Percentiles rank a stretch among this genome's conserved stretches.
Evolutionary conservation across 1,140 invertebrate genomes (phyloP).

Genomic region (Helicoverpa zea): DNA sequence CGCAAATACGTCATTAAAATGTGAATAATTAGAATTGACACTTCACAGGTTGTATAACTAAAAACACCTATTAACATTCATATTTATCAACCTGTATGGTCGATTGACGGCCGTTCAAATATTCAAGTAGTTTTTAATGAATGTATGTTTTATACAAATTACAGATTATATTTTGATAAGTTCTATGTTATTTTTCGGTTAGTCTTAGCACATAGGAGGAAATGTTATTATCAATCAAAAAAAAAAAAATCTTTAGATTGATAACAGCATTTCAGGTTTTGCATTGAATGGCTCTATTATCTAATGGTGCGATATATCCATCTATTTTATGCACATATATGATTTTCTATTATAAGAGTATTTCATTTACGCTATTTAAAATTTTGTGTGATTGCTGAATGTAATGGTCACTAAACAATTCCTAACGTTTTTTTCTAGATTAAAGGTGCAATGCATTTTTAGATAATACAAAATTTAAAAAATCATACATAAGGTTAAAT

Average conservation of each 20-base stretch:
- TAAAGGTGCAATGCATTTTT: background rate
- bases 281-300: no score
- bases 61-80: background rate
- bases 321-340: no score
- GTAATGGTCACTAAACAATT: slow-evolving; percentile 3
- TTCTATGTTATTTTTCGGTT: no score
- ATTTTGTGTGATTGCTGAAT: background rate
- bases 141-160: no score
- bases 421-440: background rate
- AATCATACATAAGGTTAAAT: background rate
- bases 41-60: background rate
- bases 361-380: background rate
- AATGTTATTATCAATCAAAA: no score
- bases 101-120: no score
- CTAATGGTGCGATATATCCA: no score
- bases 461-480: background rate
- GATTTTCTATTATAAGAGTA: background rate
- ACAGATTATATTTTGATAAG: no score
- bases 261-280: no score
- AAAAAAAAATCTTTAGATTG: no score
- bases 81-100: background rate
- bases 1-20: slow-evolving; percentile 6
- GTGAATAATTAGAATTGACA: slow-evolving; percentile 28
- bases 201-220: no score
- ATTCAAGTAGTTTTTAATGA: no score